Evolutionary conservation across 2,797 vertebrate genomes (phyloP).

Genomic region (Falco rusticolus): DNA sequence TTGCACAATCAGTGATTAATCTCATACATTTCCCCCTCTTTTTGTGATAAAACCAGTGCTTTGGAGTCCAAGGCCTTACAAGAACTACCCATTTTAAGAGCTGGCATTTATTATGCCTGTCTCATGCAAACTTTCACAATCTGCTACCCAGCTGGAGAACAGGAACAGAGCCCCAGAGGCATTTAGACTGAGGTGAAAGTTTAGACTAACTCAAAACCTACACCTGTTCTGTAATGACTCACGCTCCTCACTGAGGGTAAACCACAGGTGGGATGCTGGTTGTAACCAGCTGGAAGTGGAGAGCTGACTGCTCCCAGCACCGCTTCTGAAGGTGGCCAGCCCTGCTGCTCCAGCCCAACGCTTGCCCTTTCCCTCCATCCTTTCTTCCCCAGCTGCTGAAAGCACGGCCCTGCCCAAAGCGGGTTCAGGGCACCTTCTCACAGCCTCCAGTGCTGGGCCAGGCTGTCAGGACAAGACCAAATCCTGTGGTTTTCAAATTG

Average conservation of each 20-base stretch:
- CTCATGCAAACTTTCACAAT: not conserved
- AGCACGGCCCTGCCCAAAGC: fast-evolving
- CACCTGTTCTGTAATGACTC: not conserved
- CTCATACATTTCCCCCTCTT: not conserved
- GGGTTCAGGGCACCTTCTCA: not conserved
- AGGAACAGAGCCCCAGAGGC: not conserved
- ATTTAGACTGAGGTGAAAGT: not conserved
- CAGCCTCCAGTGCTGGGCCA: fast-evolving
- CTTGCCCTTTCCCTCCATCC: not conserved
- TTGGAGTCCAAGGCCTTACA: not conserved
- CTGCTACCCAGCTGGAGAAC: not conserved
- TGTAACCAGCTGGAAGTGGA: not conserved
- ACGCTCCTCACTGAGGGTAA: not conserved
- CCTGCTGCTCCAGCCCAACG: not conserved
- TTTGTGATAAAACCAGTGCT: not conserved
- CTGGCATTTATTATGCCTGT: not conserved
- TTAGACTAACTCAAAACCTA: not conserved
- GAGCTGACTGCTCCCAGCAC: not conserved
- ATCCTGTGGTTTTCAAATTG: not conserved
- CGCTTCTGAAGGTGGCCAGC: fast-evolving
- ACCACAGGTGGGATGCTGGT: fast-evolving
- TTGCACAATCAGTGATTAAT: not conserved
- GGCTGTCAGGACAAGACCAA: not conserved
- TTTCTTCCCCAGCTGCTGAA: not conserved
- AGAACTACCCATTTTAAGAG: not conserved